Evolutionary conservation across 2,113 vertebrate species (phyloP).

Genomic region (Chrysochloris asiatica): DNA sequence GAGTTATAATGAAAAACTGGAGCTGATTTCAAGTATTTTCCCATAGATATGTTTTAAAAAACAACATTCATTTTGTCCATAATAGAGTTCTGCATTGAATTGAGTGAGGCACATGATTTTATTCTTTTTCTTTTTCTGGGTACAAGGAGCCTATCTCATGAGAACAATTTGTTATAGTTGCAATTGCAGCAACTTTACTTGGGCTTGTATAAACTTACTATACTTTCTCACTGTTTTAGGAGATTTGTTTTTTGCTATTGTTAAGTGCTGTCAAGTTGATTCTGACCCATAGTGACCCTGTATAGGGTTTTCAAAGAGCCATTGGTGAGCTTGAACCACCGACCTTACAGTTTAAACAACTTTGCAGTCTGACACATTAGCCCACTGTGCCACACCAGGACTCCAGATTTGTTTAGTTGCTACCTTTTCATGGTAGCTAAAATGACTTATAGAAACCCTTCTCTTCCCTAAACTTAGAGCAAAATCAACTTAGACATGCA

Average conservation of each 20-base stretch:
- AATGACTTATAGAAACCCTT: not conserved
- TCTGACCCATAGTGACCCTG: no score
- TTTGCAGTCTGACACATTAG: no score
- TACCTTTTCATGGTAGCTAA: not conserved
- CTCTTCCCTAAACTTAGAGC: not conserved
- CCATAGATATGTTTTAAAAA: slow-evolving; percentile 1
- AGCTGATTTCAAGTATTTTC: slow-evolving; percentile 16
- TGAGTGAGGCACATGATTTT: not conserved
- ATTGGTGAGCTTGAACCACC: no score
- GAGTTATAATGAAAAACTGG: not conserved
- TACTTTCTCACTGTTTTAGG: slow-evolving; percentile 4
- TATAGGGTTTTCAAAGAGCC: no score
- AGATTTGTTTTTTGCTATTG: not conserved
- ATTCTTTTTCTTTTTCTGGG: not conserved
- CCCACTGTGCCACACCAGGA: no score
- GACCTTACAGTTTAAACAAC: no score
- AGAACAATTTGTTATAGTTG: not conserved
- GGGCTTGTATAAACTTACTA: not conserved
- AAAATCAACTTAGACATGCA: not conserved
- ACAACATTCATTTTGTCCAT: not conserved
- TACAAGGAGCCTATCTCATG: not conserved
- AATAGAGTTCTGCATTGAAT: not conserved
- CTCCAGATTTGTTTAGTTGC: not conserved
- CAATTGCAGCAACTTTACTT: not conserved
- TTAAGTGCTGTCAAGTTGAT: no score